Percentiles rank a stretch among this genome's conserved stretches.
Conservation (phyloP, 2,797 vertebrate species). For the Pteropus rufus region DNA sequence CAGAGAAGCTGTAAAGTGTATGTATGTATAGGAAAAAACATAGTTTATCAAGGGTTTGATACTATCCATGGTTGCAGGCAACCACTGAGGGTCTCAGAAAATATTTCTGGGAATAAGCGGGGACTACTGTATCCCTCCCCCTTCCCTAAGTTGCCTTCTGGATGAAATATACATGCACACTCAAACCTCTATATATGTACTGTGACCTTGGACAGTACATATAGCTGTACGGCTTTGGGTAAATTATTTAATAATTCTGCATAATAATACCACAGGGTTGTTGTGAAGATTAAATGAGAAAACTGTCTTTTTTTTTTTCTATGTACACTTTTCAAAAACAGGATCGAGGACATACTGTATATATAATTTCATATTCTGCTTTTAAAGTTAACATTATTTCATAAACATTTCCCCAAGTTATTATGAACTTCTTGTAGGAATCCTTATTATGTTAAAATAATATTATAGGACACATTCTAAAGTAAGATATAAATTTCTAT, state of each 20-base stretch:
- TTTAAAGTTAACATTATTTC: conserved; percentile 64
- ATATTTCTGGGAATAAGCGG: background rate
- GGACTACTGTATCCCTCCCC: background rate
- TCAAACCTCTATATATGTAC: background rate
- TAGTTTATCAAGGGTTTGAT: background rate
- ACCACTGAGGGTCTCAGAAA: background rate
- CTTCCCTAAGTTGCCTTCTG: background rate
- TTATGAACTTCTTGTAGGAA: conserved; percentile 56
- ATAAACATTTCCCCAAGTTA: conserved; percentile 64
- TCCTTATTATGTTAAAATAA: conserved; percentile 57
- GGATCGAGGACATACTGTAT: conserved; percentile 34
- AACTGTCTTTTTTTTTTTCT: conserved; percentile 35
- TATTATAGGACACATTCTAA: conserved; percentile 59
- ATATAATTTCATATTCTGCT: conserved; percentile 42
- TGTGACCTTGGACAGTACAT: background rate
- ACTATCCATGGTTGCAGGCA: background rate
- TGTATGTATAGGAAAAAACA: background rate
- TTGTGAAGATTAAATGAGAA: conserved; percentile 54
- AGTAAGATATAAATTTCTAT: conserved; percentile 55
- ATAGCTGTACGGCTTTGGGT: background rate
- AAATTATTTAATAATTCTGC: conserved; percentile 49
- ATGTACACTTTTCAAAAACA: background rate
- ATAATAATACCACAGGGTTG: conserved; percentile 4
- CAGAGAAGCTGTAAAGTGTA: background rate
- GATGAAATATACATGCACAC: background rate